Evolutionary conservation across 2,888 invertebrate genomes (phyloP), one percentile per base, ranked within the genome.

Genomic region (Hermodice carunculata): DNA sequence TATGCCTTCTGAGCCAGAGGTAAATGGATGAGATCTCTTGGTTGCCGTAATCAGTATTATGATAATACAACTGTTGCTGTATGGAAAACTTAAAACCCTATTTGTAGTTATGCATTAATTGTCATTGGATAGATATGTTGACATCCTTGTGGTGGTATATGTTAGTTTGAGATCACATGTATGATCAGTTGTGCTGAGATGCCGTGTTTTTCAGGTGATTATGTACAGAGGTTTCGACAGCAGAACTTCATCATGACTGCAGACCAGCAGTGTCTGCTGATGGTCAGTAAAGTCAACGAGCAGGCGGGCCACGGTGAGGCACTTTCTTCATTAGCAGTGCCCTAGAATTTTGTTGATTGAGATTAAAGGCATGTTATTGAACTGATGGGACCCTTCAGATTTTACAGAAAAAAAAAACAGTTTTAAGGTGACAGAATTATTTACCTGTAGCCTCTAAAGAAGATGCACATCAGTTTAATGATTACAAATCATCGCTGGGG

Each of bases 201-300:
- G 40, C 34, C 6, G 17, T 56, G 24, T 56, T 17, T 32, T 49
- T 11, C 51, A 64, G 64, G 40, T 43, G 54, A 48, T 29, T 64
- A 40, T 48, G 64, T 64, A 1, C 49, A 59, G 8, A 32, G 6
- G 14, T 53, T 66, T 17, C 29, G 51, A 14, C 40, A 54, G 31
- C 43, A 61, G 34, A 61, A 66, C 22, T 6, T 24, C 17, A 71
- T 73, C 61, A 76, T 83, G 57, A 76, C 73, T 1, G 64, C 63
- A 17, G 81, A 82, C 61, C 71, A 83, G 61, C 54, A 81, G 28
- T 78, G 79, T 68, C 63, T 82, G 11, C 66, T 81, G 48, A 66
- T 81, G 42, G 72, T 76, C 8, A 76, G 75, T 58, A 69, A 75
- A 66, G 76, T 80, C 34, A 79, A 74, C 57, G 75, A 76, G 26